These are phyloP conservation scores for Ichneumoninae sp. DNA, from an alignment of 2,888 invertebrate genomes.

Conservation along the genomic window DNA sequence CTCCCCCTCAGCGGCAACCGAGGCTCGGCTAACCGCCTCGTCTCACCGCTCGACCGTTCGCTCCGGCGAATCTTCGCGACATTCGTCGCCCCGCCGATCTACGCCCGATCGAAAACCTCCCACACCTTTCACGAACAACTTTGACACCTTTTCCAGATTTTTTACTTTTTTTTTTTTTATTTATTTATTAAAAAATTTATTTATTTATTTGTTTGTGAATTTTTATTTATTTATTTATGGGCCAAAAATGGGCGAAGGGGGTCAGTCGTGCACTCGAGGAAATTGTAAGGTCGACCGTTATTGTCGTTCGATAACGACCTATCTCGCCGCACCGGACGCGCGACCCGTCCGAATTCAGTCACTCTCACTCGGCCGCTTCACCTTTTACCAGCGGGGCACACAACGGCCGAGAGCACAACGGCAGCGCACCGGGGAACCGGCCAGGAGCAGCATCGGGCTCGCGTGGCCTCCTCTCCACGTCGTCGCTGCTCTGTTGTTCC, in stretches of 20 bases:
- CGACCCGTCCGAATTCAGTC: constrained; percentile 53
- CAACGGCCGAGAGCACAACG: constrained; percentile 43
- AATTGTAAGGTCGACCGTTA: background rate
- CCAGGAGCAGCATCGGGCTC: constrained; percentile 54
- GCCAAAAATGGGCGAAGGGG: no score
- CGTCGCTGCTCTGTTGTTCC: constrained; percentile 49
- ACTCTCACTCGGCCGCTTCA: constrained; percentile 60
- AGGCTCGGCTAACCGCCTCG: constrained; percentile 65
- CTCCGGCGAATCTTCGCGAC: background rate
- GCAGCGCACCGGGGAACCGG: constrained; percentile 53
- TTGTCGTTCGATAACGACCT: background rate
- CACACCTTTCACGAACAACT: background rate
- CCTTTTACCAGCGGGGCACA: constrained; percentile 54
- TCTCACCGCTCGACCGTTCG: constrained; percentile 48
- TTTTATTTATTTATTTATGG: no score
- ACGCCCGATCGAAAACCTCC: background rate
- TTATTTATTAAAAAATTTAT: no score
- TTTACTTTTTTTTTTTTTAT: no score
- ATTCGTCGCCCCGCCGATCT: constrained; percentile 3
- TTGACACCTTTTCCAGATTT: no score
- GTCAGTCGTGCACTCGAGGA: background rate
- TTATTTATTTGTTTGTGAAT: no score
- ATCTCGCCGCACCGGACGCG: constrained; percentile 14
- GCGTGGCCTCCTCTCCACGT: constrained; percentile 51
- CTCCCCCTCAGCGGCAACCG: constrained; percentile 53